Base-by-base conservation (phyloP, 2,797 vertebrate species). In the Nothura maculosa region DNA sequence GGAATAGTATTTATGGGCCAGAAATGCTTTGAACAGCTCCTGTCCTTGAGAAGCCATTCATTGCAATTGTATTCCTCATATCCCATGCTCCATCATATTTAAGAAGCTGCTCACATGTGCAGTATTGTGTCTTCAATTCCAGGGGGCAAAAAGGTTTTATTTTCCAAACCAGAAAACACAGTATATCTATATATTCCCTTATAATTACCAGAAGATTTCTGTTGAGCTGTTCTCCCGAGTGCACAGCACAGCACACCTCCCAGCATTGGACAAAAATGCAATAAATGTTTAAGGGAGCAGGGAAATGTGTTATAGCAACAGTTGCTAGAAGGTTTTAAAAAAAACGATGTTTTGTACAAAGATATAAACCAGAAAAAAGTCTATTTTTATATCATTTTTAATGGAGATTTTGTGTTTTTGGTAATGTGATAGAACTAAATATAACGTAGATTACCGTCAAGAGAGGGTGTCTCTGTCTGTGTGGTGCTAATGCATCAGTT, bases 21-120 rank as follows among this genome's bases (percentile, higher is more conserved):
- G 81, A 94, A 91, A 82, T 1, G 2, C 42, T 94, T 42, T 1
- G 6, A 96, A 88, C 48, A 84, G 38, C 67, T 92, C 75, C 81
- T 83, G 87, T 85, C 87, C 92, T 94, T 96, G 91, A 91, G 77
- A 96, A 95, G 25, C 69, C 58, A 60, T 91, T 96, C 40, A 17
- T 64, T 81, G 75, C 8, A 16, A 38, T 90, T 52, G 20, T 54
- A 57, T 81, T 92, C 62, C 57, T 91, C 57, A 58, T 27, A 68
- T 0, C 3, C n/a, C 68, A 3, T 55, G 10, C 38, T 82, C 34
- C 91, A 17, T 89, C 72, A 22, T 72, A 87, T 68, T 89, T 75
- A 81, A 82, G 67, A 88, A 87, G 64, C 52, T 86, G 34, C 32
- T 92, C 77, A 81, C 43, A 84, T 0, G 0, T 61, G 62, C 47